Evolutionary conservation across 2,797 vertebrate species (phyloP).

Genomic region (Austrolebias charrua): DNA sequence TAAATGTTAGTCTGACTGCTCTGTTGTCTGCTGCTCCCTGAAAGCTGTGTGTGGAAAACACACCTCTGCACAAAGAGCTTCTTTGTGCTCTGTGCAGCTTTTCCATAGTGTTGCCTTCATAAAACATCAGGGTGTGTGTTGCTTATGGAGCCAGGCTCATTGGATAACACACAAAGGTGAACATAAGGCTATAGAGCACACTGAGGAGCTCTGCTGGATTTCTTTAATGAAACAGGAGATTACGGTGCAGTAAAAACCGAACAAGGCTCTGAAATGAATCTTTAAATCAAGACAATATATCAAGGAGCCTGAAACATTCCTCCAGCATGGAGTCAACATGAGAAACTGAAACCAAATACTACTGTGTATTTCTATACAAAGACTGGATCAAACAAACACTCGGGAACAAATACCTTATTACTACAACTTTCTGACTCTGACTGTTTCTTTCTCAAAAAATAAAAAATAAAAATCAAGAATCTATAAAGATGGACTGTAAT

Average conservation of each 20-base stretch:
- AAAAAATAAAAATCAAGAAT: too few relatives aligned
- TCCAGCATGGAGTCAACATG: too few relatives aligned
- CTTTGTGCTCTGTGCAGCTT: conserved; percentile 64
- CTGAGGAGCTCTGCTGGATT: conserved; percentile 9
- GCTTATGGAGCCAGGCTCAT: conserved; percentile 43
- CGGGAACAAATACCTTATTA: too few relatives aligned
- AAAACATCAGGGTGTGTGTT: conserved; percentile 54
- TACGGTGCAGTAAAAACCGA: conserved; percentile 10
- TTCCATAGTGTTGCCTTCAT: conserved; percentile 59
- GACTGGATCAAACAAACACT: too few relatives aligned
- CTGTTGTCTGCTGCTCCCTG: conserved; percentile 48
- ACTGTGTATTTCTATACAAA: too few relatives aligned
- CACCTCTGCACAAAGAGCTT: conserved; percentile 56
- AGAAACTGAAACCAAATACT: too few relatives aligned
- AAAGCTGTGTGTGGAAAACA: conserved; percentile 51
- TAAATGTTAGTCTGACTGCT: conserved; percentile 63
- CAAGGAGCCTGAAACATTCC: background rate
- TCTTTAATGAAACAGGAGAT: conserved; percentile 1
- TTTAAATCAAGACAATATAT: background rate
- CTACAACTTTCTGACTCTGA: too few relatives aligned
- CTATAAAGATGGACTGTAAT: too few relatives aligned
- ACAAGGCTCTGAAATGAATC: conserved; percentile 4
- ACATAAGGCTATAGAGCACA: conserved; percentile 28
- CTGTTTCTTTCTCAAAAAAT: too few relatives aligned
- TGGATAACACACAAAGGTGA: conserved; percentile 40